Conservation (phyloP, 2,888 invertebrate species). For the Tetragonisca angustula region DNA sequence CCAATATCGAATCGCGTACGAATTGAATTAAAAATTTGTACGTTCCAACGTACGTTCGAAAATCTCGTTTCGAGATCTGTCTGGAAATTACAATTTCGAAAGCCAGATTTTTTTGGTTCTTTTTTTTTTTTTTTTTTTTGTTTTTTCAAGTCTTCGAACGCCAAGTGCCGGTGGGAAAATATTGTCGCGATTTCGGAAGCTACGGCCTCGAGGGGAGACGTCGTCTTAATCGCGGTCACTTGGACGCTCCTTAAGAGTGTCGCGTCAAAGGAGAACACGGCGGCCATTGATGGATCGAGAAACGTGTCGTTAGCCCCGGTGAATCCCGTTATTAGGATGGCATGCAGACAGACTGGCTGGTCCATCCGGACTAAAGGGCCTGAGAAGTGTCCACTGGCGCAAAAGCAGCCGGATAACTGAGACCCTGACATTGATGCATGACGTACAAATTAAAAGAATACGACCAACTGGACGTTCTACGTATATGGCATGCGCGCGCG, state of each 20-base stretch:
- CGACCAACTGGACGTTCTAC: conserved; percentile 23
- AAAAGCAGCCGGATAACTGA: conserved; percentile 55
- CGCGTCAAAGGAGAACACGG: conserved; percentile 33
- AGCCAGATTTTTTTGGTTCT: too few relatives aligned
- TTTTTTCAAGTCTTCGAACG: background rate
- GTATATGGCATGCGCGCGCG: conserved; percentile 9
- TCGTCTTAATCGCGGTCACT: conserved; percentile 33
- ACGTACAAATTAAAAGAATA: conserved; percentile 70
- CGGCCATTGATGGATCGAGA: conserved; percentile 60
- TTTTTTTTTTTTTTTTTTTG: too few relatives aligned
- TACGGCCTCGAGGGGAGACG: background rate
- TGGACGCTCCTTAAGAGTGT: background rate
- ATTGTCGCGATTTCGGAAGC: conserved; percentile 11
- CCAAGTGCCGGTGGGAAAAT: background rate
- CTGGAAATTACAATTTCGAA: too few relatives aligned
- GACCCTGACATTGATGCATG: conserved; percentile 72
- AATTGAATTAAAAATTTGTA: too few relatives aligned
- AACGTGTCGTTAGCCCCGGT: conserved; percentile 69
- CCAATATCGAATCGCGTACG: too few relatives aligned
- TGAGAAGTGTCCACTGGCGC: conserved; percentile 45
- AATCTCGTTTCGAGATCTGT: too few relatives aligned
- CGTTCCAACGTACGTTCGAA: too few relatives aligned
- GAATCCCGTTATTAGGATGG: conserved; percentile 76
- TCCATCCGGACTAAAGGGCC: conserved; percentile 35
- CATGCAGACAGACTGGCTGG: conserved; percentile 69